These are phyloP conservation scores for Pseudomugil gertrudae DNA, from an alignment of 2,797 vertebrate species.

Conservation along the genomic window DNA sequence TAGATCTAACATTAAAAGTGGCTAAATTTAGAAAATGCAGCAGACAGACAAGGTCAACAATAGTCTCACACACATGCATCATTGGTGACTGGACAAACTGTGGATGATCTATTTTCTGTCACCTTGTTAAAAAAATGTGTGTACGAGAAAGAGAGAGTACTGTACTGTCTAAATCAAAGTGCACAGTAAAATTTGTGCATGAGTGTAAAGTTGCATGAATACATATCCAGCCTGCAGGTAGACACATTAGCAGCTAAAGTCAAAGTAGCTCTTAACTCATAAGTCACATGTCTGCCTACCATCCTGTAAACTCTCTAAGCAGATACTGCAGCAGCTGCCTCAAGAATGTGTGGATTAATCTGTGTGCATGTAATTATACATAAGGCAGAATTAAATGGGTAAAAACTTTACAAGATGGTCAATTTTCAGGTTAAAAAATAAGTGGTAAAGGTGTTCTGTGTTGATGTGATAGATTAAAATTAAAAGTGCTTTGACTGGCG, in stretches of 20 bases:
- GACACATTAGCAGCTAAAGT: constrained; percentile 74
- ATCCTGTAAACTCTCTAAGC: constrained; percentile 72
- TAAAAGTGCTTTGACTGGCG: not conserved
- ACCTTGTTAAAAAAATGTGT: no score
- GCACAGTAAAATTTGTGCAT: not conserved
- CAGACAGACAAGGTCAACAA: no score
- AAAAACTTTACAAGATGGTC: constrained; percentile 18
- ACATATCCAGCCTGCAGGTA: constrained; percentile 34
- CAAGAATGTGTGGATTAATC: constrained; percentile 19
- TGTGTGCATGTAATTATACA: not conserved
- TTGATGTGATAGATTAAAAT: not conserved
- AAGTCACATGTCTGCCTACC: constrained; percentile 63
- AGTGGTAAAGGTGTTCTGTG: not conserved
- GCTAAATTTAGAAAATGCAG: no score
- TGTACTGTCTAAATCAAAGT: not conserved
- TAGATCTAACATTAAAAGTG: no score
- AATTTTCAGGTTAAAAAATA: not conserved
- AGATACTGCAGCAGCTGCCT: constrained; percentile 56
- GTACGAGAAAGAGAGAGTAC: constrained; percentile 8
- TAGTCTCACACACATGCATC: no score
- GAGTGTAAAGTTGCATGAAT: not conserved
- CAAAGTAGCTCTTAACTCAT: constrained; percentile 79
- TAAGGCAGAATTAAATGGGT: constrained; percentile 23
- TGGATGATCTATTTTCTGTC: no score
- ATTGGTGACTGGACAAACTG: no score